Base-by-base conservation (phyloP, 2,888 invertebrate species). In the Trachelus troglodyta region DNA sequence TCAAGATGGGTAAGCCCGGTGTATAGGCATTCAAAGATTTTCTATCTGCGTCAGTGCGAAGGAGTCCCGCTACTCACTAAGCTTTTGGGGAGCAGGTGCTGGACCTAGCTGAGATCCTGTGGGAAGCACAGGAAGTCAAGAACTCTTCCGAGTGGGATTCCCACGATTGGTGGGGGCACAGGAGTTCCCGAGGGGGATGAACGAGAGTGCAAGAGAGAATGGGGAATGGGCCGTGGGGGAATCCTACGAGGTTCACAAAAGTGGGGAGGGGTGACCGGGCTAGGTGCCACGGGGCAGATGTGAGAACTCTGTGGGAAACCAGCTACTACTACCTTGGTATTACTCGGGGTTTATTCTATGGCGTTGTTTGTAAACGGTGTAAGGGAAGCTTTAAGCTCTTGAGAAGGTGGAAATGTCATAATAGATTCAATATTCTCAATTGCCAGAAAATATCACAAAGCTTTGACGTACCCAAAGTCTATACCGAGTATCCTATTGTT, bases 71-170 rank as follows among this genome's bases (percentile, higher is more conserved):
- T 83, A 83, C 86, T 83, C 83, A 80, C 80, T 85, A 84, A 86
- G 83, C 79, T 56, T 56, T 56, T 56, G 56, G 77, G 80, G 78
- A 90, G 91, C 91, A 91, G 91, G 91, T 91, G 91, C 87, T 87
- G 86, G 81, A 83, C 79, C 81, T 76, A 76, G 74, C 82, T 83
- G 84, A 85, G 88, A 88, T 90, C 90, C 91, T 90, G 90, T 91
- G 91, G 89, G 91, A 91, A 91, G 90, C 88, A 86, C 87, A 89
- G 91, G 91, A 91, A 91, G 91, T 91, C 91, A 91, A 91, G 89
- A 89, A 91, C 90, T 90, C 90, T 90, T 90, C 89, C 90, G 89
- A 90, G 88, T 89, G 84, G 81, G 87, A 89, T 90, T 91, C 90
- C 92, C 92, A 92, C 90, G 91, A 91, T 88, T 90, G 90, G 90